Base-by-base conservation (phyloP, 1,140 invertebrate species). In the Meloidogyne hapla region DNA sequence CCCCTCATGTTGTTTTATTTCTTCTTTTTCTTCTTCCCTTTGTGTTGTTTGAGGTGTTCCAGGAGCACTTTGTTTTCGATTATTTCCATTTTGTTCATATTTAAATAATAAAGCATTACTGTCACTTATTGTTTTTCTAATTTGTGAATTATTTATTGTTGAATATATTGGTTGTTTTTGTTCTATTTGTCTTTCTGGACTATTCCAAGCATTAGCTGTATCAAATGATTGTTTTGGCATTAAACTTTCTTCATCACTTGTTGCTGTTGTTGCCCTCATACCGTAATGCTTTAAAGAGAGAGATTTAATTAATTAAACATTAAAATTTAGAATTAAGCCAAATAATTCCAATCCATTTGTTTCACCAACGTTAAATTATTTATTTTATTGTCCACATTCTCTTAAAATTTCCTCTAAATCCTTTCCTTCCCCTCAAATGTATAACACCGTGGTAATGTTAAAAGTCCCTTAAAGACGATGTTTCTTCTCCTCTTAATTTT, bases 21-120 rank as follows among this genome's bases (percentile, higher is more conserved):
- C 48, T 21, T 56, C 48, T 56, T 56, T n/a, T 15, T 56, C 48
- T 56, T 56, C 48, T 15, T 56, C 12, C n/a, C 18, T 5, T n/a
- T 56, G 4, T n/a, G 18, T 21, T 21, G 6, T n/a, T 56, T 56
- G 48, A 6, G 48, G 48, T 15, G 48, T 56, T 56, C 48, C 48
- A 4, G 48, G 48, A n/a, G 48, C 48, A 56, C 48, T 56, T n/a
- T 56, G 48, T 56, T 56, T 56, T 8, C 48, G 18, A 56, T n/a
- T 56, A 56, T n/a, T 56, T 56, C 8, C 48, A 48, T 56, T 56
- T n/a, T 56, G 18, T 21, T 56, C 48, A 56, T 56, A 56, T 56
- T 56, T 56, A 56, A 56, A 56, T 56, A 56, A 56, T 56, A 56
- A 56, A n/a, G 48, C 48, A 56, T 56, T 56, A n/a, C 48, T 56